Evolutionary conservation across 2,888 invertebrate species (phyloP).

Genomic region (Alviniconcha strummeri): DNA sequence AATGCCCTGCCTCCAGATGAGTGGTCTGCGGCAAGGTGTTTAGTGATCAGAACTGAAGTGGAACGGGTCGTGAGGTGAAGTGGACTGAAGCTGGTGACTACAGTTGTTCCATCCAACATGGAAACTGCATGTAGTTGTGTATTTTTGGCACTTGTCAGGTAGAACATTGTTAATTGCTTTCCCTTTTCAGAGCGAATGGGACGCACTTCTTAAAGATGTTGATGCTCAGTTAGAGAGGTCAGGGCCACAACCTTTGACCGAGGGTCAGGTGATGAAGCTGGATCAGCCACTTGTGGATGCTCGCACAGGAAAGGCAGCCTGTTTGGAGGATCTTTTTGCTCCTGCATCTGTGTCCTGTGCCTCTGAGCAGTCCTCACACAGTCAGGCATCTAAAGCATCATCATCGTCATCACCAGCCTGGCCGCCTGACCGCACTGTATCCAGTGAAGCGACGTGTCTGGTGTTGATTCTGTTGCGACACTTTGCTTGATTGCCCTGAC

Average conservation of each 20-base stretch:
- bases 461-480: slow-evolving; percentile 64
- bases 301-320: slow-evolving; percentile 46
- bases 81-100: too few relatives aligned
- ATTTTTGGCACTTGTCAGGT: too few relatives aligned
- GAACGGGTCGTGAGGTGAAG: too few relatives aligned
- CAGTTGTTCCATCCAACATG: too few relatives aligned
- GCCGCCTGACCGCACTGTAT: too few relatives aligned
- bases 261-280: slow-evolving; percentile 52
- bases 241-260: slow-evolving; percentile 38
- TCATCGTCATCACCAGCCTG: background rate
- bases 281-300: slow-evolving; percentile 53
- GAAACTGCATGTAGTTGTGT: too few relatives aligned
- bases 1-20: too few relatives aligned
- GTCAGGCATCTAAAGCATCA: slow-evolving; percentile 2
- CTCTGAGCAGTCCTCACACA: too few relatives aligned
- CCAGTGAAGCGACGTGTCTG: background rate
- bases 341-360: background rate
- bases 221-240: slow-evolving; percentile 47
- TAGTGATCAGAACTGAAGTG: too few relatives aligned
- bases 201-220: slow-evolving; percentile 51
- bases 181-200: slow-evolving; percentile 58
- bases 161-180: too few relatives aligned
- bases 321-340: slow-evolving; percentile 46
- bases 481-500: slow-evolving; percentile 72
- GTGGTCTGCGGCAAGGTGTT: too few relatives aligned